Base-by-base conservation (phyloP, 2,888 invertebrate genomes). In the Coelogynopora nodosa region DNA sequence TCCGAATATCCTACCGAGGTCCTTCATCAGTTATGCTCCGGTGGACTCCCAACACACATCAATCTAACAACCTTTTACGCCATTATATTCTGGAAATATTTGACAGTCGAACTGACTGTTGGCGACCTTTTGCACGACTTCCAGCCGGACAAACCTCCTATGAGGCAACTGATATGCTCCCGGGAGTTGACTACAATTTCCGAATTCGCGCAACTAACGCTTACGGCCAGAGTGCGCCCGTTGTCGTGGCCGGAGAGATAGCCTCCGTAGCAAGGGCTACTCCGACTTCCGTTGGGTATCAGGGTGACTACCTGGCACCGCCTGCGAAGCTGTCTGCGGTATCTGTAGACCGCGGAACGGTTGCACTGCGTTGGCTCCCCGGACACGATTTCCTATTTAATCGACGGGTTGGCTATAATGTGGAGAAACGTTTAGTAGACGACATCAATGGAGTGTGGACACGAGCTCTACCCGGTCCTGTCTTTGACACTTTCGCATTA, bases 191-290 rank as follows among this genome's bases (percentile, higher is more conserved):
- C 2, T 84, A 84, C 74, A 10, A 74, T 23, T 84, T 84, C 84
- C 2, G 84, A 84, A 31, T 84, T 26, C 27, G 27, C 10, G 84
- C 96, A 13, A 94, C 96, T 31, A 96, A 96, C 93, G 95, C 95
- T 89, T 97, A 97, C 0, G 98, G 98, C 13, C 95, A 95, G 0
- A 96, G 98, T 80, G 96, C 96, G 89, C 95, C 97, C 0, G 31
- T 82, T 5, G 29, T 5, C 13, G 2, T 74, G 2, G 96, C 96
- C 83, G 96, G 97, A 91, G 94, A 96, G 88, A 96, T 30, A 5
- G 30, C 31, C 30, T 49, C 23, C 27, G 0, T 84, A 26, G 84
- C 27, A 0, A 28, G 23, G 1, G 27, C 18, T 26, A 23, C 26
- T 0, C n/a, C 67, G 0, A 28, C 31, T 0, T 26, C 27, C 27